Evolutionary conservation across 2,888 invertebrate species (phyloP).

Genomic region (Chorisops tibialis): DNA sequence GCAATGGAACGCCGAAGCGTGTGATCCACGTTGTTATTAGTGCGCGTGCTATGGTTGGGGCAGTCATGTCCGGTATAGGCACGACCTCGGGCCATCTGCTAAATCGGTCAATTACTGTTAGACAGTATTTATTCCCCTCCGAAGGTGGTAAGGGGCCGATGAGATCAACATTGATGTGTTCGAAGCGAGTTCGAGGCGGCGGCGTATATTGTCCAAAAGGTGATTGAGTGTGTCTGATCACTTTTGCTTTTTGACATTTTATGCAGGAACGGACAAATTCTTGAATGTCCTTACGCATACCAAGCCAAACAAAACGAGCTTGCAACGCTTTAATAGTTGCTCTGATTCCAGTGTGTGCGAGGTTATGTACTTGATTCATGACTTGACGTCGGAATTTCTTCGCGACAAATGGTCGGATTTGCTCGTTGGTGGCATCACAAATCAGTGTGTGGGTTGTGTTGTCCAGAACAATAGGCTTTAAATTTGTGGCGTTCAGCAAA

Average conservation of each 20-base stretch:
- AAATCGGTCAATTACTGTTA: slow-evolving; percentile 20
- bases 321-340: slow-evolving; percentile 24
- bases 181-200: background rate
- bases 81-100: slow-evolving; percentile 19
- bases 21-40: slow-evolving; percentile 45
- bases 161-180: background rate
- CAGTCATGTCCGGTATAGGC: slow-evolving; percentile 24
- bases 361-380: background rate
- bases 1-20: slow-evolving; percentile 45
- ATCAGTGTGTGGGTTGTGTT: too few relatives aligned
- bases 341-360: slow-evolving; percentile 1
- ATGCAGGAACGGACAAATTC: background rate
- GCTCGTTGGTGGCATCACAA: background rate
- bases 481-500: too few relatives aligned
- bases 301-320: slow-evolving; percentile 12
- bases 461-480: too few relatives aligned
- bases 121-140: slow-evolving; percentile 14
- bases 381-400: background rate
- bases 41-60: slow-evolving; percentile 28
- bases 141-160: background rate
- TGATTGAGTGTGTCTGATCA: background rate
- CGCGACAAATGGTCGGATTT: slow-evolving; percentile 31
- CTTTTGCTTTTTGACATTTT: slow-evolving; percentile 1
- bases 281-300: slow-evolving; percentile 4
- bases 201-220: background rate